phyloP scores from a whole-genome alignment of 2,888 invertebrate species.

The Sipunculus nudus region DNA sequence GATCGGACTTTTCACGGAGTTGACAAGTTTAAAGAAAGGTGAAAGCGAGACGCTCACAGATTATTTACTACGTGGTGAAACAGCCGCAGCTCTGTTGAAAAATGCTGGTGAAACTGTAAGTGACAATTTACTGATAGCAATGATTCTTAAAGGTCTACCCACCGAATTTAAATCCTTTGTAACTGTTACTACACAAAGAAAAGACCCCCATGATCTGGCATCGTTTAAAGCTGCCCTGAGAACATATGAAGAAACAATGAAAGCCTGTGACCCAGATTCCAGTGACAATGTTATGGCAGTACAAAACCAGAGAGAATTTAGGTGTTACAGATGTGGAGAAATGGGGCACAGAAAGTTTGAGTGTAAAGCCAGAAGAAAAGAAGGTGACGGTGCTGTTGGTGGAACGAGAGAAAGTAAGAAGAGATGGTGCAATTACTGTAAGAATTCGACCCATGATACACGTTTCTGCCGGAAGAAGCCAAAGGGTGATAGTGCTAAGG shows the following conservation, averaged over 20 bases:
- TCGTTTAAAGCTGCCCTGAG: constrained; percentile 27
- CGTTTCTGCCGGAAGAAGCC: too few species aligned
- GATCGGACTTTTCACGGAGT: constrained; percentile 28
- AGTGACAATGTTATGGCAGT: background rate
- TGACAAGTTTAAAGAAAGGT: constrained; percentile 24
- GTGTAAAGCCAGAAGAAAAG: background rate
- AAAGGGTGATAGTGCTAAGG: too few species aligned
- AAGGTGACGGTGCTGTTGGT: too few species aligned
- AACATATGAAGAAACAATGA: constrained; percentile 27
- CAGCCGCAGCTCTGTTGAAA: constrained; percentile 13
- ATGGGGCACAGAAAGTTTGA: background rate
- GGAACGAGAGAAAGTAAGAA: too few species aligned
- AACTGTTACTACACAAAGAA: constrained; percentile 21
- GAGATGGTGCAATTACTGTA: too few species aligned
- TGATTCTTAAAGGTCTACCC: constrained; percentile 34
- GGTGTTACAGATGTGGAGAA: background rate
- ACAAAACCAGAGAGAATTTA: background rate
- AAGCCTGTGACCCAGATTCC: background rate
- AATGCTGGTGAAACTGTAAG: constrained; percentile 22
- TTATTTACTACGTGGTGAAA: constrained; percentile 25
- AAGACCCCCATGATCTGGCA: constrained; percentile 9
- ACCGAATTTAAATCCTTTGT: constrained; percentile 23
- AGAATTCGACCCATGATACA: too few species aligned
- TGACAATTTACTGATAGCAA: constrained; percentile 33
- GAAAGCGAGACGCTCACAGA: constrained; percentile 27